These are phyloP conservation scores for Beroe ovata DNA, from an alignment of 37 sponge, comb jelly and placozoan genomes.

Conservation along the genomic window DNA sequence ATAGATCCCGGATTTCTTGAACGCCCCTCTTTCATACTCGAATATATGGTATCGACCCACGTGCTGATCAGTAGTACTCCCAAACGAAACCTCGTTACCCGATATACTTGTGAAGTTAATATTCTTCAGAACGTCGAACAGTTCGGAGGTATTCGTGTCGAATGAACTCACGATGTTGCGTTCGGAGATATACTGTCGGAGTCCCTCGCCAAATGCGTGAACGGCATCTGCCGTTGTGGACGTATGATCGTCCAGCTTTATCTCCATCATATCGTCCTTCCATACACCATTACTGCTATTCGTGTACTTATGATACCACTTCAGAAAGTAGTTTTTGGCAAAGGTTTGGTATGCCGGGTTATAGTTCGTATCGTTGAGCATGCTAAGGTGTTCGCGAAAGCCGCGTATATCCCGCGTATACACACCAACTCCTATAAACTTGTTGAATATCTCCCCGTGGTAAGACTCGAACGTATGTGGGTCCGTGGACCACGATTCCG, in stretches of 20 bases:
- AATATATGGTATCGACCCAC: constrained; percentile 30
- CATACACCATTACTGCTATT: not conserved
- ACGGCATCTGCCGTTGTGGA: not conserved
- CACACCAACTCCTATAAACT: constrained; percentile 48
- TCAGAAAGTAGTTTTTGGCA: constrained; percentile 1
- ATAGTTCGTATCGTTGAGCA: not conserved
- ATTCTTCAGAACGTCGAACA: constrained; percentile 6
- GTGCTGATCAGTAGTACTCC: not conserved
- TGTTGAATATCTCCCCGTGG: not conserved
- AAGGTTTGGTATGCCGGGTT: not conserved
- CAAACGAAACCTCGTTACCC: constrained; percentile 19
- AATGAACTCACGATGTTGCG: not conserved
- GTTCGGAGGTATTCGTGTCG: not conserved
- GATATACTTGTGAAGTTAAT: constrained; percentile 28
- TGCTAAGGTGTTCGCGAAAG: constrained; percentile 6
- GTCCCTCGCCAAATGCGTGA: not conserved
- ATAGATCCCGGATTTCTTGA: not conserved
- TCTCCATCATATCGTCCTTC: not conserved
- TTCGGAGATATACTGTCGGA: not conserved
- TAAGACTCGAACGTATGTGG: not conserved
- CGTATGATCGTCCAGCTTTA: constrained; percentile 28
- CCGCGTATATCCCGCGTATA: constrained; percentile 23
- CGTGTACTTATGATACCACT: not conserved
- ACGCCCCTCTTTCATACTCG: not conserved
- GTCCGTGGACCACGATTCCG: constrained; percentile 51